Base-by-base conservation (phyloP, 2,113 vertebrate species). In the Nettapus auritus region DNA sequence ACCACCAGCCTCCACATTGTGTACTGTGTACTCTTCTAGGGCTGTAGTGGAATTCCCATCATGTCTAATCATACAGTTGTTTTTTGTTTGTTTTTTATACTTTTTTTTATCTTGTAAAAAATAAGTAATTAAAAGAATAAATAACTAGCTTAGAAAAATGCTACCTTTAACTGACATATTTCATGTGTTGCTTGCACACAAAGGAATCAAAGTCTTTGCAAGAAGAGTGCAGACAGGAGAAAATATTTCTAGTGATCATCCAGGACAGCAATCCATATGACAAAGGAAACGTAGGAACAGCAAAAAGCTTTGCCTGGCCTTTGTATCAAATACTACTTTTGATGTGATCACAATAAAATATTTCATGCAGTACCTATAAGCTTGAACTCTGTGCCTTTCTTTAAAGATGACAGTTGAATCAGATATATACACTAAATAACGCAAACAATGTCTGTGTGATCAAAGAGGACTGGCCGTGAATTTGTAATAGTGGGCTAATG, bases 121-220 rank as follows among this genome's bases (percentile, higher is more conserved):
- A 8, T 12, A 60, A 85, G 8, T 55, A 64, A 68, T 21, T 85
- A 11, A 74, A 85, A 82, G 40, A 74, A 70, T 26, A 56, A 78
- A 17, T 40, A 70, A 3, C 4, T 53, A 36, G 29, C 48, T 80
- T 86, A 66, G 74, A 40, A 68, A 15, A 81, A 69, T 11, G 11
- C 0, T 0, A 34, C 23, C 26, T 55, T 64, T 3, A 81, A 21
- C 22, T 0, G 0, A 0, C 69, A 12, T 8, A 26, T 38, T 82
- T 86, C 16, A 42, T 0, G 0, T 50, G 6, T 88, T 89, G 22
- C 11, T 46, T n/a, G 36, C 1, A 1, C 19, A 19, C 1, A 2
- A n/a, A 75, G 44, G 44, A 82, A 18, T 7, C 40, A 9, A n/a
- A 71, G 8, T 26, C 7, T 75, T 81, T 33, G 42, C 48, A 71